Percentiles rank a stretch among this genome's conserved stretches.
Conservation (phyloP, 2,113 vertebrate species). For the Spea bombifrons region DNA sequence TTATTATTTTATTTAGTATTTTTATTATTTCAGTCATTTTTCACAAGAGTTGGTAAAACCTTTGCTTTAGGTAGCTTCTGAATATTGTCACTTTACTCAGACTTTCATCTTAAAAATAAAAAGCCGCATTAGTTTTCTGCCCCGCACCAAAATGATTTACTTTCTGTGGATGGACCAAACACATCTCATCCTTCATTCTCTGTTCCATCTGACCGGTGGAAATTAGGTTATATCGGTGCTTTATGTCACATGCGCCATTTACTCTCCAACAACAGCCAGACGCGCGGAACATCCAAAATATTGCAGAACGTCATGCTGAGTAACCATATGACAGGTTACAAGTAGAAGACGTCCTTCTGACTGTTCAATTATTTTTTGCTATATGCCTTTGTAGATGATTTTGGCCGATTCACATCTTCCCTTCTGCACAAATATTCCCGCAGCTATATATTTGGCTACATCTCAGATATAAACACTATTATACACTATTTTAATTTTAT, state of each 20-base stretch:
- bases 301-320: background rate
- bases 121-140: too few species aligned
- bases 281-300: conserved; percentile 15
- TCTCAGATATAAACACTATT: too few species aligned
- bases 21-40: too few species aligned
- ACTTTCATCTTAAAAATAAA: too few species aligned
- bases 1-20: too few species aligned
- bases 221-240: conserved; percentile 15
- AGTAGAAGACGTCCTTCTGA: background rate
- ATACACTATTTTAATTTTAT: too few species aligned
- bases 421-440: too few species aligned
- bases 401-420: too few species aligned
- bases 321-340: background rate
- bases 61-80: too few species aligned
- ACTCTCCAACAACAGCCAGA: conserved; percentile 22
- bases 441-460: too few species aligned
- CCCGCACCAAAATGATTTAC: conserved; percentile 20
- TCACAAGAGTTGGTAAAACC: too few species aligned
- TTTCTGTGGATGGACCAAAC: conserved; percentile 18
- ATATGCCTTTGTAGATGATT: background rate
- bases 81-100: too few species aligned
- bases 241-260: conserved; percentile 32
- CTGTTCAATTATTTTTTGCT: conserved; percentile 2
- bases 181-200: conserved; percentile 23
- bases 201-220: conserved; percentile 9